Conservation (phyloP, 2,797 vertebrate species). For the Gymnoscopelus microlampas region DNA sequence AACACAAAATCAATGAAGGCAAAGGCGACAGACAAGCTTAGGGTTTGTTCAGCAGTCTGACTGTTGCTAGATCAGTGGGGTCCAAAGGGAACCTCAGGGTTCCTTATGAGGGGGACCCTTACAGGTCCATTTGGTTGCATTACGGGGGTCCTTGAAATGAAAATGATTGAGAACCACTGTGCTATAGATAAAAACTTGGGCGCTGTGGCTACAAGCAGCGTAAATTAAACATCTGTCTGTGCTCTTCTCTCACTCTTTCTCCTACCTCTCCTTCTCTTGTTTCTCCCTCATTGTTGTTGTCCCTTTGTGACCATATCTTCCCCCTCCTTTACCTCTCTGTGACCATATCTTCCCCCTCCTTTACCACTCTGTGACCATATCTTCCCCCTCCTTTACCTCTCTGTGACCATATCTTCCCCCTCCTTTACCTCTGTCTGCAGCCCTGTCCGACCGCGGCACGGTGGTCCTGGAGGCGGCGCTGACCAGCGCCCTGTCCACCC, state of each 20-base stretch:
- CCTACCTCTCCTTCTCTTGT: background rate
- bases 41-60: too few species aligned
- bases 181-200: too few species aligned
- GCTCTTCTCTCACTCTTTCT: background rate
- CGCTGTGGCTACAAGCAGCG: too few species aligned
- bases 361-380: background rate
- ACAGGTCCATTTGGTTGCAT: too few species aligned
- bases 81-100: too few species aligned
- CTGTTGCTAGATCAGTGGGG: too few species aligned
- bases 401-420: background rate
- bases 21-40: too few species aligned
- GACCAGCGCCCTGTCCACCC: constrained; percentile 83
- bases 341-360: background rate
- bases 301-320: background rate
- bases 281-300: background rate
- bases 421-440: constrained; percentile 65
- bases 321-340: background rate
- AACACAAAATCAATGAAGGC: too few species aligned
- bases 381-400: background rate
- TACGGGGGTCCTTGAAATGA: too few species aligned
- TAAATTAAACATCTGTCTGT: background rate
- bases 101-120: too few species aligned
- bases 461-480: constrained; percentile 89
- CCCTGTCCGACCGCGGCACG: constrained; percentile 89
- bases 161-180: too few species aligned